A percentile compares a stretch with the other conserved stretches of the same genome.
Evolutionary conservation across 2,797 vertebrate species (phyloP).

Genomic region (Tokudaia tokunoshimensis): DNA sequence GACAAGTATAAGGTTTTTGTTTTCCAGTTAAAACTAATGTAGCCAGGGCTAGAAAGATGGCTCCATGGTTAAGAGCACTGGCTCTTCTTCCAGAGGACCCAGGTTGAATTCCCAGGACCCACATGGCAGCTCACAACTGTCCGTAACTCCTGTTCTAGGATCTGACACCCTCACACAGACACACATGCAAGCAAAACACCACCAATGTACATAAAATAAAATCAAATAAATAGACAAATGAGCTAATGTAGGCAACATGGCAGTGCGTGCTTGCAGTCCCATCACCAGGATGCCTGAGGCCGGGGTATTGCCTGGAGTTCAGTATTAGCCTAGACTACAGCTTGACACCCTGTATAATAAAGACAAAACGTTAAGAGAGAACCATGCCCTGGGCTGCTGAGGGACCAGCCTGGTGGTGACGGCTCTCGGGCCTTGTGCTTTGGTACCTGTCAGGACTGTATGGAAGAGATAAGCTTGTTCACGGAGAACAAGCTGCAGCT

Average conservation of each 20-base stretch:
- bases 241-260: background rate
- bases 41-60: background rate
- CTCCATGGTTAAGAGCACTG: background rate
- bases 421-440: conserved; percentile 50
- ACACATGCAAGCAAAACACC: background rate
- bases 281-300: background rate
- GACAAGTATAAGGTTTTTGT: background rate
- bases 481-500: conserved; percentile 95
- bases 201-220: background rate
- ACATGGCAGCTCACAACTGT: background rate
- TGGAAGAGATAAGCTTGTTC: conserved; percentile 97
- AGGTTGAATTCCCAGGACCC: background rate
- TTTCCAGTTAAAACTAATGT: background rate
- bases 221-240: background rate
- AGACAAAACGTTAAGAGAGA: background rate
- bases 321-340: background rate
- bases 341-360: no score
- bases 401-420: background rate
- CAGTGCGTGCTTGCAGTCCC: background rate
- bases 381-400: background rate
- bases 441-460: conserved; percentile 92
- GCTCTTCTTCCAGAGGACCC: background rate
- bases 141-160: background rate
- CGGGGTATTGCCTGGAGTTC: background rate
- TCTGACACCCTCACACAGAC: background rate